Conservation (phyloP, 2,888 invertebrate species). For the Ennomos quercinarius region DNA sequence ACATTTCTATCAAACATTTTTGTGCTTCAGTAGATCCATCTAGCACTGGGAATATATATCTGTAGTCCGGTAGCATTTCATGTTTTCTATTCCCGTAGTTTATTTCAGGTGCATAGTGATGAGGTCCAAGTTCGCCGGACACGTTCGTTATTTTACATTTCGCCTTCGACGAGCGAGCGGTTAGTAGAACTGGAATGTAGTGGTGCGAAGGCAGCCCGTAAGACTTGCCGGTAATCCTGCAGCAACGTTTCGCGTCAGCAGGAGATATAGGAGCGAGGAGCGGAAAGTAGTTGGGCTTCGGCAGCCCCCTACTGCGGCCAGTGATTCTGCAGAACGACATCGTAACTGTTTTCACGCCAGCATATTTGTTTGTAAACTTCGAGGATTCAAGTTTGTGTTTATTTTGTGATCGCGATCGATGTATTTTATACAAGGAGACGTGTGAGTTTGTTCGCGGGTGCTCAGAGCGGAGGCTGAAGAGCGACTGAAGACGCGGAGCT, state of each 20-base stretch:
- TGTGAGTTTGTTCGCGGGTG: slow-evolving; percentile 63
- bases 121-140: slow-evolving; percentile 86
- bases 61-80: slow-evolving; percentile 88
- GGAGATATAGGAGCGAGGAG: slow-evolving; percentile 92
- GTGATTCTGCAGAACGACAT: slow-evolving; percentile 94
- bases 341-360: slow-evolving; percentile 60
- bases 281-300: slow-evolving; percentile 93
- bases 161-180: slow-evolving; percentile 73
- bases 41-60: slow-evolving; percentile 90
- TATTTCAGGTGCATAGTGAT: slow-evolving; percentile 86
- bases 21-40: slow-evolving; percentile 89
- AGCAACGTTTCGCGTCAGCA: slow-evolving; percentile 92
- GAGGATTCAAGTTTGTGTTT: slow-evolving; percentile 37
- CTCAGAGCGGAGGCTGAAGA: slow-evolving; percentile 62
- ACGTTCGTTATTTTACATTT: slow-evolving; percentile 89
- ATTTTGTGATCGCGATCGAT: slow-evolving; percentile 54
- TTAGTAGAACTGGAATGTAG: slow-evolving; percentile 91
- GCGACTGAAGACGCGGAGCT: slow-evolving; percentile 66
- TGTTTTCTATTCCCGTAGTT: slow-evolving; percentile 89
- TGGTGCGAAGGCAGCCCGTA: slow-evolving; percentile 90
- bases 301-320: slow-evolving; percentile 91
- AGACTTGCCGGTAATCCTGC: slow-evolving; percentile 92
- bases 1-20: slow-evolving; percentile 85
- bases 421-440: slow-evolving; percentile 52
- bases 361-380: slow-evolving; percentile 72